Evolutionary conservation across 2,113 vertebrate genomes (phyloP), one percentile per base, ranked within the genome.

Genomic region (Cyprinodon variegatus): DNA sequence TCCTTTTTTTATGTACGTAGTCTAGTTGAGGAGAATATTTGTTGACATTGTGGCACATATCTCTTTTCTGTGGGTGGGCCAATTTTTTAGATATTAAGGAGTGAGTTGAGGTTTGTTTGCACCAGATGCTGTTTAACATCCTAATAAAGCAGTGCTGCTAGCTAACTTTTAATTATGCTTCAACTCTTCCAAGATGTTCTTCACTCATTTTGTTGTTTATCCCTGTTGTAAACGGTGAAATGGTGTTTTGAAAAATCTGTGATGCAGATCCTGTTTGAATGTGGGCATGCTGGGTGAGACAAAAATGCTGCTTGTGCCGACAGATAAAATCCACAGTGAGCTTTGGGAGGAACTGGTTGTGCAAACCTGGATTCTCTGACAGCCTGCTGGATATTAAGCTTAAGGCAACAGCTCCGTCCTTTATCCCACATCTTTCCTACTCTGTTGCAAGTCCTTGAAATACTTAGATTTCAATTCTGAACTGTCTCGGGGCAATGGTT

Each of bases 241-340:
- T 65, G 68, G 66, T 46, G 43, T 50, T 64, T 76, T 75, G 53
- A 15, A 64, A 65, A 29, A 59, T 43, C 36, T 74, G 76, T 53
- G 69, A 50, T 62, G 65, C 48, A 67, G 11, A 4, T 67, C 75
- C 66, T 78, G 37, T 71, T 53, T 43, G 45, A 77, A 46, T 8
- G 72, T 84, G 81, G 79, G 78, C 37, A 78, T 61, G 69, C 65
- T 48, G 72, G 40, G 65, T 0, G 0, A 66, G 75, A 70, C 8
- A 17, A 85, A 60, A 79, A 85, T 40, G 17, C 71, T 41, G n/a
- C 74, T 86, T 86, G 79, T 81, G 71, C 74, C 53, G 59, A 81
- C 87, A 86, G 85, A 81, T 86, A 81, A 79, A 85, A 88, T 62
- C 68, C 82, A 66, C 69, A 72, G 64, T 15, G 39, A 72, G 79